Evolutionary conservation across 2,797 vertebrate genomes (phyloP).

Genomic region (Melanotaenia parkinsoni): DNA sequence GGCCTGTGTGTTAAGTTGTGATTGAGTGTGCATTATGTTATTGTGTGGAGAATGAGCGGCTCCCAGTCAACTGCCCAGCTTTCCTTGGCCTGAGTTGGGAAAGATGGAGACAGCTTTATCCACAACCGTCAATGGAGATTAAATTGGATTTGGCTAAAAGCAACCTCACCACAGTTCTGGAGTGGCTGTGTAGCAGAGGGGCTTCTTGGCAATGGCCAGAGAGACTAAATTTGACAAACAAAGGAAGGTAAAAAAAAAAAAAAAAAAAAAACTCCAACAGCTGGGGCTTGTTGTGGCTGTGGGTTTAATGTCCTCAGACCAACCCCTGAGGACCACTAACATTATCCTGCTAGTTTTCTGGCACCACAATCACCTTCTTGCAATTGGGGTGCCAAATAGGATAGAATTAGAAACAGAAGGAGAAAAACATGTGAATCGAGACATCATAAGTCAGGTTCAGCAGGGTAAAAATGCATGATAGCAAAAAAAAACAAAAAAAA

Average conservation of each 20-base stretch:
- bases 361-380: constrained; percentile 49
- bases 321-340: constrained; percentile 64
- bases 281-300: constrained; percentile 67
- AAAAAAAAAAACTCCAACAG: constrained; percentile 52
- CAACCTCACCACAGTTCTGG: constrained; percentile 60
- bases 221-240: constrained; percentile 74
- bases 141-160: constrained; percentile 80
- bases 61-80: constrained; percentile 51
- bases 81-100: constrained; percentile 49
- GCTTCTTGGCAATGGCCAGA: constrained; percentile 62
- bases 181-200: constrained; percentile 63
- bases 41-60: constrained; percentile 47
- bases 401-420: constrained; percentile 15
- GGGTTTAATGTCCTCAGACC: constrained; percentile 69
- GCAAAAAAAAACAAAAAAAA: neutral
- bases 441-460: neutral
- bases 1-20: constrained; percentile 12
- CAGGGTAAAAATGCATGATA: neutral
- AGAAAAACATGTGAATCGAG: constrained; percentile 31
- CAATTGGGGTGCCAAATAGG: constrained; percentile 14
- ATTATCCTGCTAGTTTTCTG: constrained; percentile 62
- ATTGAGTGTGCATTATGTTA: constrained; percentile 36
- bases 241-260: constrained; percentile 54
- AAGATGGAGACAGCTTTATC: constrained; percentile 71
- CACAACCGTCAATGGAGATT: constrained; percentile 71